A percentile compares a stretch with the other conserved stretches of the same genome.
These are phyloP conservation scores for Gadus chalcogrammus DNA, from an alignment of 2,113 vertebrate genomes.

Conservation along the genomic window DNA sequence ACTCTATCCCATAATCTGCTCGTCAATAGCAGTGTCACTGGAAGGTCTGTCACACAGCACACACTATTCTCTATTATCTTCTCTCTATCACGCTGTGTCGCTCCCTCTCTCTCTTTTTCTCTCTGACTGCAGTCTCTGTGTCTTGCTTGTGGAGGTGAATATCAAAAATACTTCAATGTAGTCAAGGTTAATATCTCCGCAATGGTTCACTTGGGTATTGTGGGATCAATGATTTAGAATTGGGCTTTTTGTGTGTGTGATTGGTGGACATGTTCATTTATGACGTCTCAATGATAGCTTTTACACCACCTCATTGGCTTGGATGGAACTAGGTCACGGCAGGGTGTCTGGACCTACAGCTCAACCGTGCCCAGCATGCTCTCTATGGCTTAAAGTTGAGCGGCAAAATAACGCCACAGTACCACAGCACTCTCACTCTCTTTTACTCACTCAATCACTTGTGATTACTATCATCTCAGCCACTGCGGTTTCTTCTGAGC, in stretches of 20 bases:
- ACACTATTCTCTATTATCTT: no score
- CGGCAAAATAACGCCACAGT: constrained; percentile 30
- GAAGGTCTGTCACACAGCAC: no score
- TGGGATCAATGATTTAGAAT: no score
- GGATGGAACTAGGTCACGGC: constrained; percentile 64
- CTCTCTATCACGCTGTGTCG: no score
- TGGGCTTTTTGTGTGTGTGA: no score
- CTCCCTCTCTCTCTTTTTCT: no score
- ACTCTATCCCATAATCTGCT: neutral
- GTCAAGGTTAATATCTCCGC: no score
- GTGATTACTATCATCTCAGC: neutral
- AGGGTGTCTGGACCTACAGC: constrained; percentile 44
- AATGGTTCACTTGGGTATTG: no score
- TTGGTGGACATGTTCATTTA: constrained; percentile 1
- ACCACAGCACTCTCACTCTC: neutral
- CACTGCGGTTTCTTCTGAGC: neutral
- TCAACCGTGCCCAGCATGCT: constrained; percentile 52
- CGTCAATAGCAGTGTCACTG: neutral
- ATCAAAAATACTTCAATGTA: no score
- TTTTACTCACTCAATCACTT: neutral
- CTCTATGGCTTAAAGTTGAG: constrained; percentile 38
- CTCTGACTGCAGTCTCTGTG: no score
- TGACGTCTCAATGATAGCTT: constrained; percentile 35
- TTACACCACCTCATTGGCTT: constrained; percentile 57
- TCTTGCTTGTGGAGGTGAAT: no score